Evolutionary conservation across 1,140 invertebrate genomes (phyloP).

Genomic region (Aphis gossypii): DNA sequence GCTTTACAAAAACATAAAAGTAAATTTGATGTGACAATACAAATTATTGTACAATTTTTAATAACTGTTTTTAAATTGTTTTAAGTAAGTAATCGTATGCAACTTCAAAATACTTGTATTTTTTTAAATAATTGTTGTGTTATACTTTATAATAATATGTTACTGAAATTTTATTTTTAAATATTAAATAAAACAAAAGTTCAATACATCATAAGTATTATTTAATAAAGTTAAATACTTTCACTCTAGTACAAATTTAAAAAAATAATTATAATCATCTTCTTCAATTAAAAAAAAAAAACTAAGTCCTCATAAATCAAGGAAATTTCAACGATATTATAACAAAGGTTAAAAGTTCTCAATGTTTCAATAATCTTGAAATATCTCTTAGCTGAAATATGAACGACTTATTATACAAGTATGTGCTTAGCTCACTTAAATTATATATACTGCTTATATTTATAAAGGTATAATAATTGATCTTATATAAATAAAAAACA

Average conservation of each 20-base stretch:
- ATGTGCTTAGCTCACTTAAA: neutral
- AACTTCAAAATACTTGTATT: neutral
- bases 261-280: neutral
- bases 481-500: neutral
- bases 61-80: neutral
- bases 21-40: neutral
- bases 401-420: neutral
- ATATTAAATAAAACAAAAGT: neutral
- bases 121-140: neutral
- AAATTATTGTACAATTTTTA: neutral
- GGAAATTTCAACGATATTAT: neutral
- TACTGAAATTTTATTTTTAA: neutral
- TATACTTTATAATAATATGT: neutral
- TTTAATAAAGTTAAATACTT: neutral
- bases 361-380: neutral
- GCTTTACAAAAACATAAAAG: neutral
- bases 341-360: neutral
- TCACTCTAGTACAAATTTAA: no score
- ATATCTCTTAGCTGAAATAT: neutral
- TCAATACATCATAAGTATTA: neutral
- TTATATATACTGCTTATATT: neutral
- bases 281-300: neutral
- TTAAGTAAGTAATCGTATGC: neutral
- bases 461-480: neutral
- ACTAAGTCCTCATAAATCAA: neutral